A percentile compares a stretch with the other conserved stretches of the same genome.
These are phyloP conservation scores for Subanguina moxae DNA, from an alignment of 1,140 invertebrate genomes.

Conservation along the genomic window DNA sequence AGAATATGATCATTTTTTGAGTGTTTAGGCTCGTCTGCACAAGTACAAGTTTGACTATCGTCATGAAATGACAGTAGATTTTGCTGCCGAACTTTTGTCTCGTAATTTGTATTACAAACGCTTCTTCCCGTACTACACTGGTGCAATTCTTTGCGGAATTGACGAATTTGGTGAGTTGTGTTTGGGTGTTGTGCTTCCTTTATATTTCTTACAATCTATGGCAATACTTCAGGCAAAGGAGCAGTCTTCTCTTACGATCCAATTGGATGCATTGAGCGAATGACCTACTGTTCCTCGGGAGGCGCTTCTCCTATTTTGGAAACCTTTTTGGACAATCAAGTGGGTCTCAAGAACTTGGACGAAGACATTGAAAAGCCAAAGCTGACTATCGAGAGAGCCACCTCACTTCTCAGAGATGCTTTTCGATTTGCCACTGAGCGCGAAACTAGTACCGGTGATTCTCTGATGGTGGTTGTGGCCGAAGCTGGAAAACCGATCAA, in stretches of 20 bases:
- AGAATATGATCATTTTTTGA: no score
- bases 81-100: slow-evolving; percentile 88
- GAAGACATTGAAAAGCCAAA: slow-evolving; percentile 56
- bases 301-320: slow-evolving; percentile 65
- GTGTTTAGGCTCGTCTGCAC: slow-evolving; percentile 50
- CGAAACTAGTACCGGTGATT: slow-evolving; percentile 93
- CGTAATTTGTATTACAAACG: slow-evolving; percentile 91
- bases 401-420: slow-evolving; percentile 82
- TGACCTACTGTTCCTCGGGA: slow-evolving; percentile 76
- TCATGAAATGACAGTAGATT: slow-evolving; percentile 83
- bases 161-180: slow-evolving; percentile 60
- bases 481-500: slow-evolving; percentile 75
- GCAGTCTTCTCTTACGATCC: slow-evolving; percentile 93
- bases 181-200: no score
- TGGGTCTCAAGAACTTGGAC: slow-evolving; percentile 45
- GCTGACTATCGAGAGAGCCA: slow-evolving; percentile 73
- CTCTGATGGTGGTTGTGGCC: slow-evolving; percentile 79
- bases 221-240: slow-evolving; percentile 71
- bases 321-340: slow-evolving; percentile 66
- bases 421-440: slow-evolving; percentile 94
- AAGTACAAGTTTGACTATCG: slow-evolving; percentile 86
- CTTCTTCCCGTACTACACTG: slow-evolving; percentile 97
- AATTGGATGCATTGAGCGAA: slow-evolving; percentile 82
- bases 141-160: slow-evolving; percentile 83
- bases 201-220: neutral